Base-by-base conservation (phyloP, 2,888 invertebrate species). In the Schrankia costaestrigalis region DNA sequence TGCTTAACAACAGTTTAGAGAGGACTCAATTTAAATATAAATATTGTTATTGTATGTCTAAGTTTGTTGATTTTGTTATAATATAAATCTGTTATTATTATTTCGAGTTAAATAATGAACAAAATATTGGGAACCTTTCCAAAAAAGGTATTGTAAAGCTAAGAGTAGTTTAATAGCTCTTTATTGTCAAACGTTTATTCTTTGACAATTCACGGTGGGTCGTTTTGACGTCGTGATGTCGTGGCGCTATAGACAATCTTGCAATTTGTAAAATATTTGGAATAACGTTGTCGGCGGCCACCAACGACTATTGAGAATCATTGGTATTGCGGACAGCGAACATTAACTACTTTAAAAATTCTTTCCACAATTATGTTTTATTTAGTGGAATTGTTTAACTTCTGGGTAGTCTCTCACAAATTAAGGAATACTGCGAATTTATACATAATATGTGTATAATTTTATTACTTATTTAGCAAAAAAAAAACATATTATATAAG, bases 241-340 rank as follows among this genome's bases (percentile, higher is more conserved):
- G 71, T 67, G 63, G 71, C 61, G 68, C 62, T 64, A 65, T 59
- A 53, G 63, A 69, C 74, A 67, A 76, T 78, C 75, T 69, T 68
- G 78, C 78, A 82, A 85, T 85, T 86, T 83, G 82, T 73, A 56
- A 73, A 81, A 86, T 85, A 82, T 80, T 79, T 79, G 73, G 72
- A 78, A 84, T 85, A 66, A 68, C 69, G 66, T 58, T 56, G 69
- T 56, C 71, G 62, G 56, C 63, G 82, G 72, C 85, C 83, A 82
- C 85, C 84, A 79, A 77, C 78, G 79, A 49, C 28, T 26, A 31
- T 35, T 33, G 45, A 35, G 50, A 49, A 39, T 38, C 46, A 63
- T 51, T 41, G 61, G 26, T 52, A 37, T 55, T 55, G 56, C 53
- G 59, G 51, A 39, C 59, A 7, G 46, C 52, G 42, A 58, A 41